Evolutionary conservation across 2,113 vertebrate genomes (phyloP).

Genomic region (Piliocolobus tephrosceles): DNA sequence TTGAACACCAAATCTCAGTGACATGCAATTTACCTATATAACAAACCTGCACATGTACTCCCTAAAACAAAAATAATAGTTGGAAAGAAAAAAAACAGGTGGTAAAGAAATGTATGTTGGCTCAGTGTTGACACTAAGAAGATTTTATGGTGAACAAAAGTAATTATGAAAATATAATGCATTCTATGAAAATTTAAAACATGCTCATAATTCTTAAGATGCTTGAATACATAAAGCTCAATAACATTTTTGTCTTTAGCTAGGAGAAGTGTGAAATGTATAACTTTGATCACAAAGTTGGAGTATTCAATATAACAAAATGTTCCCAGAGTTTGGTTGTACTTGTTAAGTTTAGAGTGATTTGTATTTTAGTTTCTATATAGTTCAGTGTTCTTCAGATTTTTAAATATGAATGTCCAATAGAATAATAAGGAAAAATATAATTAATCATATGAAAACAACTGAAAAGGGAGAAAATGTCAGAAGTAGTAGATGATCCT

Average conservation of each 20-base stretch:
- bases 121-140: neutral
- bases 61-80: neutral
- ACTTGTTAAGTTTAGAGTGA: neutral
- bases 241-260: neutral
- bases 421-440: neutral
- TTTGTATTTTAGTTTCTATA: neutral
- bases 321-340: neutral
- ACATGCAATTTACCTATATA: no score
- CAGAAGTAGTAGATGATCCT: neutral
- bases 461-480: neutral
- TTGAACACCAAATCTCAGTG: no score
- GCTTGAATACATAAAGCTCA: neutral
- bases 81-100: neutral
- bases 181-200: neutral
- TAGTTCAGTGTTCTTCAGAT: neutral
- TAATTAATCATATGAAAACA: slow-evolving; percentile 1
- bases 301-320: neutral
- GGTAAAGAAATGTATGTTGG: neutral
- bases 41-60: no score
- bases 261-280: neutral
- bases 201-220: neutral
- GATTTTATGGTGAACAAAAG: neutral
- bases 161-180: neutral
- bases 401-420: neutral
- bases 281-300: neutral